Evolutionary conservation across 2,113 vertebrate species (phyloP).

Genomic region (Spermophilus dauricus): DNA sequence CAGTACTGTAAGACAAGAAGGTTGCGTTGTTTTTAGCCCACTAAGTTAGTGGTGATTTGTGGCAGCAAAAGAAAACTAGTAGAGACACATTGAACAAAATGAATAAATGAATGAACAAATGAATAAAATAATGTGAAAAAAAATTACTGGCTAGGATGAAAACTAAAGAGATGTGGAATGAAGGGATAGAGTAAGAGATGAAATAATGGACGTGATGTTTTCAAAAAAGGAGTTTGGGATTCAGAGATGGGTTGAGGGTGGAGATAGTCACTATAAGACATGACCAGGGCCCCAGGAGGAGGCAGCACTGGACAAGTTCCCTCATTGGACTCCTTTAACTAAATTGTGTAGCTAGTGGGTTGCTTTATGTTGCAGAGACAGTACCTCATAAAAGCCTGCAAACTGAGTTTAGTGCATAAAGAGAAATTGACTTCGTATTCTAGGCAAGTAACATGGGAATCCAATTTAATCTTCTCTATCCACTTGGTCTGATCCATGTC

Average conservation of each 20-base stretch:
- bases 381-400: background rate
- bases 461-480: background rate
- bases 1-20: background rate
- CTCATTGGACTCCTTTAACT: background rate
- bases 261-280: background rate
- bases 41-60: background rate
- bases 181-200: no score
- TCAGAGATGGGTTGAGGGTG: background rate
- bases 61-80: background rate
- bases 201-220: background rate
- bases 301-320: no score
- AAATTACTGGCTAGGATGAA: background rate
- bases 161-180: background rate
- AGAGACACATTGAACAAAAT: background rate
- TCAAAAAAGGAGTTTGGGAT: background rate
- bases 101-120: background rate
- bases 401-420: background rate
- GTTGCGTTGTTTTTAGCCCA: background rate
- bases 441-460: background rate
- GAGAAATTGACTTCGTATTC: background rate
- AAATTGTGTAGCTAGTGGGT: background rate
- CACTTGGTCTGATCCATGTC: background rate
- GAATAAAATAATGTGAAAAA: background rate
- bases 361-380: no score
- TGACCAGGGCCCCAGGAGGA: background rate